Percentiles rank a stretch among this genome's conserved stretches.
Conservation (phyloP, 2,888 invertebrate species). For the Dolomedes plantarius region DNA sequence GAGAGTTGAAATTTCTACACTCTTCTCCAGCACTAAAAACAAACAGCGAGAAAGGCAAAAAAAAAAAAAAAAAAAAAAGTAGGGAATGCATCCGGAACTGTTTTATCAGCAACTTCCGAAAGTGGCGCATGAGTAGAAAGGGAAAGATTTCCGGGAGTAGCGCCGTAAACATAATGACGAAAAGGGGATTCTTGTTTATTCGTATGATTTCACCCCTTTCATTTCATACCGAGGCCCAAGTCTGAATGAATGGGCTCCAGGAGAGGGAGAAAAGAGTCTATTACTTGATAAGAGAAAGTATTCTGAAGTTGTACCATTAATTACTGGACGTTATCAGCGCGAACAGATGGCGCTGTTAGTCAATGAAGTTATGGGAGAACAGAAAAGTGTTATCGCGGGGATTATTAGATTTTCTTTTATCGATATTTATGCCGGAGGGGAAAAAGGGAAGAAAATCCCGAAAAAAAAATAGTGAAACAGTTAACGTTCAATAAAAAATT, state of each 20-base stretch:
- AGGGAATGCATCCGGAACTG: not conserved
- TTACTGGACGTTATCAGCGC: conserved; percentile 29
- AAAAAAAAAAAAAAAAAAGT: not conserved
- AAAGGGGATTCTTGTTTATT: not conserved
- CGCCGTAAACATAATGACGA: not conserved
- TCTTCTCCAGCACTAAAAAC: no score
- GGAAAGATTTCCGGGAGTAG: not conserved
- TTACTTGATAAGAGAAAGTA: conserved; percentile 58
- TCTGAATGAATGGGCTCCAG: conserved; percentile 17
- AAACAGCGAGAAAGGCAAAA: no score
- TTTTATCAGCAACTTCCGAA: conserved; percentile 6
- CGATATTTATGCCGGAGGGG: not conserved
- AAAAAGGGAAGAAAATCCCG: not conserved
- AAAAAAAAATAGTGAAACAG: no score
- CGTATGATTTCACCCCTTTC: not conserved
- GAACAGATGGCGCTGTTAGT: conserved; percentile 14
- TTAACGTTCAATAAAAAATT: no score
- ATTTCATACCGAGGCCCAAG: not conserved
- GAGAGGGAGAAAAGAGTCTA: conserved; percentile 31
- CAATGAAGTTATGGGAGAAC: conserved; percentile 1
- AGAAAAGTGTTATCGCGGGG: not conserved
- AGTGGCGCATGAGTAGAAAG: not conserved
- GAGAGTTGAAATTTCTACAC: no score
- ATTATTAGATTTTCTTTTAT: not conserved
- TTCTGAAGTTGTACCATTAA: conserved; percentile 48